phyloP scores from a whole-genome alignment of 2,797 vertebrate genomes.

The Peromyscus aztecus region DNA sequence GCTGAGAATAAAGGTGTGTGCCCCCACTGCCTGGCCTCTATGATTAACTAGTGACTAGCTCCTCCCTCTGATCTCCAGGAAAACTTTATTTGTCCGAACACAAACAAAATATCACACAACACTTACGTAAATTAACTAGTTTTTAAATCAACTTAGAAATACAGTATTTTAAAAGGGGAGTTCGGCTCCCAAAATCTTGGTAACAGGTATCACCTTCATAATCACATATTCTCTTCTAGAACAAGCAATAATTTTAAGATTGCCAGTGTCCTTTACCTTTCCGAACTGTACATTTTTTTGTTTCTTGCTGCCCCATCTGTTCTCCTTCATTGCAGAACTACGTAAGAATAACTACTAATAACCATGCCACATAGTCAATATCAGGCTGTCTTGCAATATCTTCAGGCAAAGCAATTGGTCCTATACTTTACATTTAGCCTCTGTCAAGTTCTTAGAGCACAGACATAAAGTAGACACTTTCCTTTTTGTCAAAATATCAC shows the following conservation, averaged over 20 bases:
- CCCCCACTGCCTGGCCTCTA: too few species aligned
- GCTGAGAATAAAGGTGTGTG: too few species aligned
- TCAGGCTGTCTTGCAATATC: background rate
- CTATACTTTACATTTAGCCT: background rate
- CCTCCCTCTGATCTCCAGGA: too few species aligned
- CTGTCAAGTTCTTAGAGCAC: background rate
- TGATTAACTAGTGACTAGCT: too few species aligned
- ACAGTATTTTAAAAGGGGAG: background rate
- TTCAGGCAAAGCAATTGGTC: background rate
- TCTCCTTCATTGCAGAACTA: background rate
- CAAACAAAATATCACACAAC: too few species aligned
- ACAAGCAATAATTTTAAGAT: background rate
- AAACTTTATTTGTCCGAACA: too few species aligned
- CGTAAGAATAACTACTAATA: background rate
- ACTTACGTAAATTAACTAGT: background rate
- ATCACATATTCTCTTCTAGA: too few species aligned
- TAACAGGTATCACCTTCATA: background rate
- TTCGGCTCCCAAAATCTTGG: background rate
- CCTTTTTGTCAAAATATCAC: background rate
- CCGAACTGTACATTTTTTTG: background rate
- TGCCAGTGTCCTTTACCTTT: background rate
- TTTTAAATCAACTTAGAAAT: background rate
- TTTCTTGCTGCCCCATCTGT: background rate
- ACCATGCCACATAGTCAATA: background rate
- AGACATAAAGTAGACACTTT: background rate